Conservation (phyloP, 2,113 vertebrate species). For the Thoracochromis brauschi region DNA sequence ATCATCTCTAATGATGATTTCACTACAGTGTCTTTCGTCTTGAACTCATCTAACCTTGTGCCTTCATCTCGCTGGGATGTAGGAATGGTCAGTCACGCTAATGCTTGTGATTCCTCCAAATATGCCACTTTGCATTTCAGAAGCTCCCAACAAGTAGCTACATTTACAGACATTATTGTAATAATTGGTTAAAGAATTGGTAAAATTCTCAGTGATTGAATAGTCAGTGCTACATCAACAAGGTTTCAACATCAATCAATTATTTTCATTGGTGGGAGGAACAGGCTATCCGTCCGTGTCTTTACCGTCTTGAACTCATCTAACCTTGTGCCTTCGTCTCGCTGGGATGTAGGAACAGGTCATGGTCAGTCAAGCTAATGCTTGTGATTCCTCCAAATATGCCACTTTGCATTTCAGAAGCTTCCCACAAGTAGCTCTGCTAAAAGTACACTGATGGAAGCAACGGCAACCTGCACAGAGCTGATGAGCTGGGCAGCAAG, state of each 20-base stretch:
- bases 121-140: neutral
- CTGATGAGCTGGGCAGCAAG: neutral
- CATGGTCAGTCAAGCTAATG: neutral
- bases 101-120: neutral
- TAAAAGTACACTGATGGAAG: neutral
- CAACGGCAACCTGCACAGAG: neutral
- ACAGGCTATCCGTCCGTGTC: neutral
- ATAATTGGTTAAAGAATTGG: too few species aligned
- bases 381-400: neutral
- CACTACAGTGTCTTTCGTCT: too few species aligned
- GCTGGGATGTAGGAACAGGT: neutral
- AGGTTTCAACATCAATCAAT: neutral
- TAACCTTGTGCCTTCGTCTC: neutral
- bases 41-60: neutral
- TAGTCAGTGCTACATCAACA: neutral
- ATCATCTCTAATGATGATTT: too few species aligned
- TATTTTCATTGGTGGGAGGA: neutral
- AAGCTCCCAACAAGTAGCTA: neutral
- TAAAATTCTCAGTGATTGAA: neutral
- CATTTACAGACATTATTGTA: too few species aligned
- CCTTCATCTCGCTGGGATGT: neutral
- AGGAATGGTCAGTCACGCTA: neutral
- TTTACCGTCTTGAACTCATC: rapidly evolving
- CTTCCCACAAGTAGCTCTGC: neutral
- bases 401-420: neutral